phyloP scores from a whole-genome alignment of 2,113 vertebrate genomes.

The Ameiurus melas region DNA sequence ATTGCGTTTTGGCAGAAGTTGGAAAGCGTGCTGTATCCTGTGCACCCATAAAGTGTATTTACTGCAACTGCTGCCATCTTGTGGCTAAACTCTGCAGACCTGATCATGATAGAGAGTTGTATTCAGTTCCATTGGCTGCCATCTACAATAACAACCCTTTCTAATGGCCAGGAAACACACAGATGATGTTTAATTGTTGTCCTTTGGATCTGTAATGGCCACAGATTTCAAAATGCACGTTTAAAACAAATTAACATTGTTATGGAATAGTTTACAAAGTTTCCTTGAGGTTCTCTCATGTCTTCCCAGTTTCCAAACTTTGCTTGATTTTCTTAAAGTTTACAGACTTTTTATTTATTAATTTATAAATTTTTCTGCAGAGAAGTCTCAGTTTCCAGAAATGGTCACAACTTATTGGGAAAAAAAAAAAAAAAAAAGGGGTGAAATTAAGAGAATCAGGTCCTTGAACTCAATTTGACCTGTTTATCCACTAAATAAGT shows the following conservation, averaged over 20 bases:
- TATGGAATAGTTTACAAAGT: not conserved
- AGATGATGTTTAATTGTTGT: not conserved
- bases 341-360: not conserved
- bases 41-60: not conserved
- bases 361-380: not conserved
- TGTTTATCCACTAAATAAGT: not conserved
- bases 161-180: not conserved
- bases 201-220: constrained; percentile 17
- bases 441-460: not conserved
- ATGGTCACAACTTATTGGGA: not conserved
- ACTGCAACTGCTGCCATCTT: constrained; percentile 37
- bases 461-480: not conserved
- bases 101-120: not conserved
- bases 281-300: not conserved
- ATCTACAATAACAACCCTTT: not conserved
- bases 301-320: not conserved
- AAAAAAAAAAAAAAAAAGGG: not conserved
- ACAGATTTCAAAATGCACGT: constrained; percentile 24
- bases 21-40: not conserved
- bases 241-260: not conserved
- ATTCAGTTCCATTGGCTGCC: not conserved
- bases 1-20: not conserved
- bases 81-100: constrained; percentile 16
- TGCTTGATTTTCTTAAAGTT: not conserved
- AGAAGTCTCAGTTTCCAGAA: not conserved